phyloP scores from a whole-genome alignment of 2,888 invertebrate genomes.

The Metacarcinus magister region DNA sequence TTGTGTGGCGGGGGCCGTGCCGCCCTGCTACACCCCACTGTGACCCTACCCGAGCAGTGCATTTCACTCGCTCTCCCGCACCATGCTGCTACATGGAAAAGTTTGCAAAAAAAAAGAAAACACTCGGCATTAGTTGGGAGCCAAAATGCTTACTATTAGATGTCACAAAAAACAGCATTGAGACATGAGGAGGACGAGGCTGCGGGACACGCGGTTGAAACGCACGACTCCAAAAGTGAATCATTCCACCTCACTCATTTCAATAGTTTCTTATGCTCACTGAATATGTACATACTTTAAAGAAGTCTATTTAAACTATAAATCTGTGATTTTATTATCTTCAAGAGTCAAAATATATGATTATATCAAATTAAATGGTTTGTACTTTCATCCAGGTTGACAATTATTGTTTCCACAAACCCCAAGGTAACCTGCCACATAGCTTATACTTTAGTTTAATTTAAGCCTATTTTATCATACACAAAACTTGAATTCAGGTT shows the following conservation, averaged over 20 bases:
- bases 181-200: neutral
- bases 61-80: conserved; percentile 13
- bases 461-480: too few species aligned
- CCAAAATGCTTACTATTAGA: neutral
- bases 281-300: conserved; percentile 78
- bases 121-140: neutral
- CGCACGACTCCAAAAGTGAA: conserved; percentile 66
- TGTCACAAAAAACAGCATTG: conserved; percentile 18
- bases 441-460: too few species aligned
- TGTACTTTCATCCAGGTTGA: conserved; percentile 55
- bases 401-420: neutral
- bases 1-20: neutral
- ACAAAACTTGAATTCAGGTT: too few species aligned
- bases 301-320: conserved; percentile 79
- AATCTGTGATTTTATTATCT: conserved; percentile 80
- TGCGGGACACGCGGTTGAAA: conserved; percentile 70
- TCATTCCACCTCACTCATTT: conserved; percentile 77
- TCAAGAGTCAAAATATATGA: conserved; percentile 79
- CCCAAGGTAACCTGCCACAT: neutral
- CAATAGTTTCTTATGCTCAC: conserved; percentile 78
- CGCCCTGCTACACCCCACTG: neutral
- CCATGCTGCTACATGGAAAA: neutral
- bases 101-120: neutral
- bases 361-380: conserved; percentile 71
- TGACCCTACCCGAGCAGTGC: conserved; percentile 10